A percentile compares a stretch with the other conserved stretches of the same genome.
phyloP scores from a whole-genome alignment of 92 coral and sea anemone genomes.

The Pocillopora meandrina region DNA sequence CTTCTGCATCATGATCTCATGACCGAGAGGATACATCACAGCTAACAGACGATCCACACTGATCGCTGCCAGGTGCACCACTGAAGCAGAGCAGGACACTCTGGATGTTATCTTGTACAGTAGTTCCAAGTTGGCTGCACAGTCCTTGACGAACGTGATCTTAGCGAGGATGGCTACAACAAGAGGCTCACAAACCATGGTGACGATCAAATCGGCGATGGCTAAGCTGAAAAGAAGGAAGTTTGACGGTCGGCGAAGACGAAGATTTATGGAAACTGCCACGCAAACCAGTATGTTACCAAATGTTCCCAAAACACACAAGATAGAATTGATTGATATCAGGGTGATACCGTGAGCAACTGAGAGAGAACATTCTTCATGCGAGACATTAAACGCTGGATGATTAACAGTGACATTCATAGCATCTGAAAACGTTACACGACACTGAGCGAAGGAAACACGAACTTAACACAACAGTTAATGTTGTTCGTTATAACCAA shows the following conservation, averaged over 20 bases:
- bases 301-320: slow-evolving; percentile 48
- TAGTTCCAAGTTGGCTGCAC: slow-evolving; percentile 27
- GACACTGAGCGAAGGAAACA: neutral
- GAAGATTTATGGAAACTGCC: slow-evolving; percentile 42
- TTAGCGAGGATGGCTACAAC: slow-evolving; percentile 10
- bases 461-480: neutral
- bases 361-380: slow-evolving; percentile 9
- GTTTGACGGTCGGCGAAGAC: slow-evolving; percentile 41
- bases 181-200: slow-evolving; percentile 44
- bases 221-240: slow-evolving; percentile 48
- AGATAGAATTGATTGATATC: slow-evolving; percentile 20
- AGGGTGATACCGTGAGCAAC: slow-evolving; percentile 22
- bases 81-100: slow-evolving; percentile 45
- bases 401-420: neutral
- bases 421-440: neutral
- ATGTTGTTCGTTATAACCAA: neutral
- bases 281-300: slow-evolving; percentile 55
- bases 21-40: slow-evolving; percentile 29
- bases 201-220: slow-evolving; percentile 40
- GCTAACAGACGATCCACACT: slow-evolving; percentile 50
- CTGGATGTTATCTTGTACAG: slow-evolving; percentile 26
- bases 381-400: neutral
- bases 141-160: slow-evolving; percentile 31
- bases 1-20: slow-evolving; percentile 39
- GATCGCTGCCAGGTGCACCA: slow-evolving; percentile 48